These are phyloP conservation scores for Cacoxenus indagator DNA, from an alignment of 2,888 invertebrate species.

Conservation along the genomic window DNA sequence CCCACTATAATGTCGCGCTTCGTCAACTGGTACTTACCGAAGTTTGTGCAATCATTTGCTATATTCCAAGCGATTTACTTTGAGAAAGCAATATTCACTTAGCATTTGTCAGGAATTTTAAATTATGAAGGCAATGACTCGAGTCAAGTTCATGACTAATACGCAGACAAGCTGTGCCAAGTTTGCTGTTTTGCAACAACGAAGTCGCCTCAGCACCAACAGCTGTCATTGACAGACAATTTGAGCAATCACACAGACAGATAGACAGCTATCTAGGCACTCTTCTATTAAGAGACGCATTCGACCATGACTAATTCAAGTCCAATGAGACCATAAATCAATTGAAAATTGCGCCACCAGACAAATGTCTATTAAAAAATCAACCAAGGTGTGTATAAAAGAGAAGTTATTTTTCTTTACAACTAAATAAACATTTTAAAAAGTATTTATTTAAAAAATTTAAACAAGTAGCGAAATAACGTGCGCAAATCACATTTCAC, in stretches of 20 bases:
- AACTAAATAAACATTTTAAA: too few relatives aligned
- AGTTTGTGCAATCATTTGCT: background rate
- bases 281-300: background rate
- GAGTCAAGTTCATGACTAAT: background rate
- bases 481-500: too few relatives aligned
- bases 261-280: background rate
- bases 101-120: background rate
- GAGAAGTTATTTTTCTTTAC: too few relatives aligned
- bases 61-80: background rate
- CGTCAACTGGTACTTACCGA: too few relatives aligned
- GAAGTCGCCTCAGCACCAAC: conserved; percentile 23
- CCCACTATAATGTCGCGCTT: too few relatives aligned
- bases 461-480: too few relatives aligned
- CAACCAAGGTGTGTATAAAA: background rate
- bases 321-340: conserved; percentile 20
- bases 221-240: conserved; percentile 21
- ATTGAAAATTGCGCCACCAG: background rate
- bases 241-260: background rate
- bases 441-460: too few relatives aligned
- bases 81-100: background rate
- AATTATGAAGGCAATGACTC: background rate
- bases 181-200: conserved; percentile 44
- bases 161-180: background rate
- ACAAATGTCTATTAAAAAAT: background rate
- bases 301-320: conserved; percentile 17